Evolutionary conservation across 2,888 invertebrate genomes (phyloP), one percentile per base, ranked within the genome.

Genomic region (Troilus luridus): DNA sequence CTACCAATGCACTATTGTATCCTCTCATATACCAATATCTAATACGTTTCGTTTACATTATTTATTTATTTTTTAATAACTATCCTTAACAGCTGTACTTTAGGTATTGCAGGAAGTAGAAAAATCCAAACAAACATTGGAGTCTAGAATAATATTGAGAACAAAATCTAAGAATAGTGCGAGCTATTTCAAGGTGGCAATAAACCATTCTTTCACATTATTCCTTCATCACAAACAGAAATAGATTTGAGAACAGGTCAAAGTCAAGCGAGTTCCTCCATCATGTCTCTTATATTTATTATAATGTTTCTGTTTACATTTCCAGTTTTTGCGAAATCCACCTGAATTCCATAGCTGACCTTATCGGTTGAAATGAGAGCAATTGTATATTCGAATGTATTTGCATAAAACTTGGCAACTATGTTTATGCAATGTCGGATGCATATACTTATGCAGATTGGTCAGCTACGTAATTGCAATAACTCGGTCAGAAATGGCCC

Each of bases 321-420:
- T 14, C 12, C 3, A 67, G n/a, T n/a, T 24, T 24, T 67, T 7
- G 24, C 67, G 24, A 24, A 67, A 24, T 27, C 2, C 67, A 12
- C 11, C 67, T 67, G 5, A 24, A 14, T 67, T 12, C 67, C 24
- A 67, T 5, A 64, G 10, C 24, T 24, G 24, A 1, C 21, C 67
- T 24, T 11, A 24, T 67, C 67, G 24, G 24, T 12, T 24, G 24
- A 67, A 67, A 67, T 1, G 1, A n/a, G 24, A 7, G 67, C 6
- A 24, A 11, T 67, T 67, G 67, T 24, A 67, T 12, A 3, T 12
- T 27, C 41, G 19, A 77, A 19, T 41, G 17, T 77, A 77, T 41
- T 77, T 41, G 72, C 72, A 77, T 77, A 77, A 7, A 41, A 77
- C 41, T 77, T 77, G 27, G 72, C 72, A 77, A 77, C 27, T 77